phyloP scores from a whole-genome alignment of 2,797 vertebrate genomes.

The Thalassophryne amazonica region DNA sequence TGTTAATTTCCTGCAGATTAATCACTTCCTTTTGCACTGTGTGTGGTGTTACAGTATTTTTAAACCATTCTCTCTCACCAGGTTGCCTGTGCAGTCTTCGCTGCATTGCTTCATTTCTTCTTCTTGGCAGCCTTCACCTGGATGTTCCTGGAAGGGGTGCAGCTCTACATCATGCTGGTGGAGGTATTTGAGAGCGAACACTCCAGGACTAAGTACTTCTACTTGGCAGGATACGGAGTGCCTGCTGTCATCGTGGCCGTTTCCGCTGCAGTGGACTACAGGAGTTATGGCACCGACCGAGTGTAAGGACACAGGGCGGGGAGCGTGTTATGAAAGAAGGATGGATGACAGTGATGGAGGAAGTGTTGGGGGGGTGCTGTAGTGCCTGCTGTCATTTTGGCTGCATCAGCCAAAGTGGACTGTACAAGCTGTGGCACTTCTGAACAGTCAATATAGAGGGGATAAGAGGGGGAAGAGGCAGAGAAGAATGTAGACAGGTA shows the following conservation, averaged over 20 bases:
- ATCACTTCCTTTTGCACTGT: constrained; percentile 12
- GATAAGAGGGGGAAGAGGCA: constrained; percentile 34
- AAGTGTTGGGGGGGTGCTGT: constrained; percentile 18
- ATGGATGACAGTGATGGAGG: constrained; percentile 24
- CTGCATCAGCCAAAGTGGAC: constrained; percentile 42
- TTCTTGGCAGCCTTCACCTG: constrained; percentile 98
- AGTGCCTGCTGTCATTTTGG: constrained; percentile 68
- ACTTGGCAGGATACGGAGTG: constrained; percentile 95
- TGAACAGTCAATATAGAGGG: constrained; percentile 57
- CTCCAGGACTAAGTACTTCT: constrained; percentile 96
- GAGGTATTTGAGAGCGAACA: constrained; percentile 98
- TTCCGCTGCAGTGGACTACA: constrained; percentile 94
- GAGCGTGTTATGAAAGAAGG: constrained; percentile 14
- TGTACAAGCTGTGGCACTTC: constrained; percentile 59
- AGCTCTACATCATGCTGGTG: constrained; percentile 99
- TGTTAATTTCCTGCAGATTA: constrained; percentile 13
- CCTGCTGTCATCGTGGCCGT: constrained; percentile 95
- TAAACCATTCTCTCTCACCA: constrained; percentile 59
- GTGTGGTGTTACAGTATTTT: constrained; percentile 19
- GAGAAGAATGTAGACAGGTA: constrained; percentile 12
- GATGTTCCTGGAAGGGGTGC: constrained; percentile 99
- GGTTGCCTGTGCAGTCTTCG: constrained; percentile 96
- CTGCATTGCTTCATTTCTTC: constrained; percentile 97
- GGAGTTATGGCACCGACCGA: constrained; percentile 96
- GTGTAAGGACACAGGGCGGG: constrained; percentile 84